A percentile compares a stretch with the other conserved stretches of the same genome.
phyloP scores from a whole-genome alignment of 2,888 invertebrate species.

The Apamea crenata region DNA sequence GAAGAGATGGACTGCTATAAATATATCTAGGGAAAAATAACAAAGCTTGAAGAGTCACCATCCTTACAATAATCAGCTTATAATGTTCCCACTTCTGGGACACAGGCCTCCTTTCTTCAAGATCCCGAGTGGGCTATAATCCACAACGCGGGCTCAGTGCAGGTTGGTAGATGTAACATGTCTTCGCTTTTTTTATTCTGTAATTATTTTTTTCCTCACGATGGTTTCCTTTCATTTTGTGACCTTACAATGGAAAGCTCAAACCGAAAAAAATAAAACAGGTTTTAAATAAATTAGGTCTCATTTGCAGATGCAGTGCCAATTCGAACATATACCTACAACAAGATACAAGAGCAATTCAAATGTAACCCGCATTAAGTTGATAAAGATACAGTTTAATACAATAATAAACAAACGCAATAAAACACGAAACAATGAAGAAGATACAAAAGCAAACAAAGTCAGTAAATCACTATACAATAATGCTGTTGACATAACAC shows the following conservation, averaged over 20 bases:
- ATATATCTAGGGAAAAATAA: too few relatives aligned
- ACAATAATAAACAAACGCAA: conserved; percentile 2
- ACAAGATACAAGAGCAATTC: neutral
- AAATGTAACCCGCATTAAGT: neutral
- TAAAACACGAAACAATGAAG: conserved; percentile 14
- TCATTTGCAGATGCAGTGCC: neutral
- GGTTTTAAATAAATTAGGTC: too few relatives aligned
- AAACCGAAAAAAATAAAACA: neutral
- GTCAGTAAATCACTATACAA: conserved; percentile 14
- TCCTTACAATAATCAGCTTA: neutral
- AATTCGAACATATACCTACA: neutral
- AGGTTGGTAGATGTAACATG: neutral
- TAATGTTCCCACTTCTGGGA: neutral
- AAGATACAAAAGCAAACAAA: conserved; percentile 2
- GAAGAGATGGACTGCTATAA: neutral
- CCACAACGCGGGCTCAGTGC: neutral
- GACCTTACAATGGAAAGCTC: neutral
- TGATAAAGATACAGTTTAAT: neutral
- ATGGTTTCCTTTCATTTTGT: neutral
- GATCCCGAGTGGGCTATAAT: neutral
- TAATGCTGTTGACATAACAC: conserved; percentile 1
- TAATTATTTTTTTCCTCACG: neutral
- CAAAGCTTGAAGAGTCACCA: neutral
- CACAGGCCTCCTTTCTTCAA: neutral
- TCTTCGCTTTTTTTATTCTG: too few relatives aligned